Conservation (phyloP, 2,113 vertebrate genomes). For the Barnardius zonarius region DNA sequence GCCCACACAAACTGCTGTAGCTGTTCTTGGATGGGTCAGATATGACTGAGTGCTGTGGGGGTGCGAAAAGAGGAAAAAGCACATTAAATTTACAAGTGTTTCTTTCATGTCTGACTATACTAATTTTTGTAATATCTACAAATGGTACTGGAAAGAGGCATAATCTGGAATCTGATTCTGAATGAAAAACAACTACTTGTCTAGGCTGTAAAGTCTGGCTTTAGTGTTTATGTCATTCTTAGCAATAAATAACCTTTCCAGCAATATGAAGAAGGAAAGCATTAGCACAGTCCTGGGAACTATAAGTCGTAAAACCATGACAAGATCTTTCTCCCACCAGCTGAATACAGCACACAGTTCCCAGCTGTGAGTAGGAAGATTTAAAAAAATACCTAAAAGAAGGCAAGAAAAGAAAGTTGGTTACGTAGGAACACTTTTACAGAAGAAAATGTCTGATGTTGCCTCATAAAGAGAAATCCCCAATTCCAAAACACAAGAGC, state of each 20-base stretch:
- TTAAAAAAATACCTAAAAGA: neutral
- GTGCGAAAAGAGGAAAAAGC: neutral
- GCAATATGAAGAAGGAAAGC: neutral
- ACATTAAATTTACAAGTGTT: neutral
- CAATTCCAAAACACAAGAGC: neutral
- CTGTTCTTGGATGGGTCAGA: neutral
- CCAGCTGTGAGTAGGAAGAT: neutral
- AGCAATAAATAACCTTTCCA: conserved; percentile 20
- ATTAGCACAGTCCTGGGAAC: neutral
- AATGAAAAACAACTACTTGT: neutral
- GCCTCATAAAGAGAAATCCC: neutral
- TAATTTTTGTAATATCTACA: neutral
- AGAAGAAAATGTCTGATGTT: neutral
- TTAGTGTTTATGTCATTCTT: neutral
- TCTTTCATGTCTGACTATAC: neutral
- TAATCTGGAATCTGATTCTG: neutral
- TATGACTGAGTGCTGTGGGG: neutral
- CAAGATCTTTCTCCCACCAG: neutral
- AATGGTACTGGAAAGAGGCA: neutral
- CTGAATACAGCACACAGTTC: neutral
- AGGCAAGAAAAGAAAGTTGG: neutral
- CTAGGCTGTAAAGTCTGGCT: neutral
- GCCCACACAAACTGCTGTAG: neutral
- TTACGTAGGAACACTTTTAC: neutral
- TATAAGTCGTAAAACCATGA: neutral